Conservation (phyloP, 1,140 invertebrate genomes). For the Hydropsyche tenuis region DNA sequence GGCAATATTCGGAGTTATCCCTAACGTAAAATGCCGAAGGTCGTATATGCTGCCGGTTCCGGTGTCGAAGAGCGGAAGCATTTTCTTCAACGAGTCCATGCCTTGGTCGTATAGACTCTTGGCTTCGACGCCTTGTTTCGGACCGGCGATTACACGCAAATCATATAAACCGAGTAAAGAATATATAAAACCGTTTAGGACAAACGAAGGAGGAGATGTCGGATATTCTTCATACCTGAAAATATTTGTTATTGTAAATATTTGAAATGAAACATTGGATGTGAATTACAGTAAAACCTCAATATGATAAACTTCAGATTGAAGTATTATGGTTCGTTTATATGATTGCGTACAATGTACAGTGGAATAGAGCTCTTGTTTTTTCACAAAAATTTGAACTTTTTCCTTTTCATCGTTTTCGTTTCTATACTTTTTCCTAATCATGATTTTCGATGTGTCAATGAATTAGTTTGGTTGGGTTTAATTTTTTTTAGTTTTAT, state of each 20-base stretch:
- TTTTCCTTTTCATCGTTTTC: too few species aligned
- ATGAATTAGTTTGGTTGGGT: too few species aligned
- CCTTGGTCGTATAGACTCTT: constrained; percentile 83
- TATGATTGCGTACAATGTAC: too few species aligned
- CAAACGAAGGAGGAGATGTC: constrained; percentile 91
- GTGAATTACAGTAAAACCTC: too few species aligned
- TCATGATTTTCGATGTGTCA: too few species aligned
- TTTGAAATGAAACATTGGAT: too few species aligned
- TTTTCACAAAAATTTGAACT: too few species aligned
- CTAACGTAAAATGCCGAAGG: constrained; percentile 88
- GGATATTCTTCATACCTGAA: constrained; percentile 98
- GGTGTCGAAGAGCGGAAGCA: constrained; percentile 93
- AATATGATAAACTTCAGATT: too few species aligned
- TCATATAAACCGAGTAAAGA: constrained; percentile 96
- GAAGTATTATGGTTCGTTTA: too few species aligned
- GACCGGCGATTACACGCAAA: constrained; percentile 72
- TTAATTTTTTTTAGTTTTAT: too few species aligned
- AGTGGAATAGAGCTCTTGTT: too few species aligned
- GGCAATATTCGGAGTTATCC: constrained; percentile 88
- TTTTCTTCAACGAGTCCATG: constrained; percentile 85
- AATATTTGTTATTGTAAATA: not conserved
- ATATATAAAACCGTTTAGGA: constrained; percentile 99
- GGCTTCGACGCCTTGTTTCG: constrained; percentile 70
- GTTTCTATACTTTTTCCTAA: too few species aligned
- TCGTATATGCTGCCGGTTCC: constrained; percentile 98